Percentiles rank a stretch among this genome's conserved stretches.
These are phyloP conservation scores for Agrilus biguttatus DNA, from an alignment of 2,888 invertebrate genomes.

Conservation along the genomic window DNA sequence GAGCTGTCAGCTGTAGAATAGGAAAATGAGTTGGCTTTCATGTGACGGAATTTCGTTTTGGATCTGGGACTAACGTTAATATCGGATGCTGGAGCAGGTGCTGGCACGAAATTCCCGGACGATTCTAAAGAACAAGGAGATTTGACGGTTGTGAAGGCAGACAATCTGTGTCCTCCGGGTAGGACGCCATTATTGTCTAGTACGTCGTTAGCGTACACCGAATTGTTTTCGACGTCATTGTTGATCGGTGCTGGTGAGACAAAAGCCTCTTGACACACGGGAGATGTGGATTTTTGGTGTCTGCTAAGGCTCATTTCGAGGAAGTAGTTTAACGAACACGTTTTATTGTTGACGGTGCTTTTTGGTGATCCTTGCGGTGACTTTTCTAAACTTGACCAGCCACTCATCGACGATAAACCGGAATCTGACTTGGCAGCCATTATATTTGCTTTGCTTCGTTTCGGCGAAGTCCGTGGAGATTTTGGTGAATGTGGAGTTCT, in stretches of 20 bases:
- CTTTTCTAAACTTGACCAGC: slow-evolving; percentile 74
- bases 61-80: slow-evolving; percentile 37
- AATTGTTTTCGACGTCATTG: slow-evolving; percentile 5
- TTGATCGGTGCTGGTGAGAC: slow-evolving; percentile 4
- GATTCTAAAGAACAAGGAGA: slow-evolving; percentile 36
- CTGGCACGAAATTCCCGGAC: slow-evolving; percentile 36
- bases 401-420: slow-evolving; percentile 75
- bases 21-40: slow-evolving; percentile 20
- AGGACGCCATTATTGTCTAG: slow-evolving; percentile 21
- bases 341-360: slow-evolving; percentile 22
- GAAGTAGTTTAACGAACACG: slow-evolving; percentile 16
- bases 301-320: slow-evolving; percentile 9
- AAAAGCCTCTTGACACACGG: slow-evolving; percentile 3
- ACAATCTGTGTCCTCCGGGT: slow-evolving; percentile 36
- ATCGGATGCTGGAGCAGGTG: slow-evolving; percentile 36
- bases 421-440: slow-evolving; percentile 73
- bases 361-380: slow-evolving; percentile 65
- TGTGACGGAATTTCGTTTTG: slow-evolving; percentile 27
- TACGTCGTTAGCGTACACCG: slow-evolving; percentile 6
- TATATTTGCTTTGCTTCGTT: slow-evolving; percentile 50
- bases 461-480: slow-evolving; percentile 58
- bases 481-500: slow-evolving; percentile 50
- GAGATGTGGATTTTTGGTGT: slow-evolving; percentile 5
- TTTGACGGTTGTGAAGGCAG: slow-evolving; percentile 39
- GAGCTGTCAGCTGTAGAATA: slow-evolving; percentile 39